A percentile compares a stretch with the other conserved stretches of the same genome.
These are phyloP conservation scores for Trichonephila clavipes DNA, from an alignment of 1,140 invertebrate species.

Conservation along the genomic window DNA sequence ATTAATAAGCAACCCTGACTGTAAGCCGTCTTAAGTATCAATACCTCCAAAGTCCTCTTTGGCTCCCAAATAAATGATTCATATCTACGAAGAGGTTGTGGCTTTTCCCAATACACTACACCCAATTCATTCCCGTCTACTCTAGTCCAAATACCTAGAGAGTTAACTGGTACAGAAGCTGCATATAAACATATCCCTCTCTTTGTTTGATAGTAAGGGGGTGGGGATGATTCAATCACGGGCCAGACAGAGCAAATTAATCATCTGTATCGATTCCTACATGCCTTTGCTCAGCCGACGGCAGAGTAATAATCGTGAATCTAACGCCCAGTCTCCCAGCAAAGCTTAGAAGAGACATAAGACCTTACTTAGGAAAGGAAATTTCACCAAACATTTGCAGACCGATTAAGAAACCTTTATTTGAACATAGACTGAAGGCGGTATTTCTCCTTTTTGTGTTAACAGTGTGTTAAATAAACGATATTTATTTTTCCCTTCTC, in stretches of 20 bases:
- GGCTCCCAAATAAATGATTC: neutral
- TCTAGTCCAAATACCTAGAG: neutral
- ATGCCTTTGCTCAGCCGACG: neutral
- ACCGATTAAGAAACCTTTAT: neutral
- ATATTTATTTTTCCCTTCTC: too few species aligned
- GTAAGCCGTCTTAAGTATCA: neutral
- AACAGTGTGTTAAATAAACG: too few species aligned
- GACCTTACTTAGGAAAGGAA: neutral
- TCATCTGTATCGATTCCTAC: constrained; percentile 33
- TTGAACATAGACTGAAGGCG: neutral
- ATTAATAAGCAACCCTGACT: neutral
- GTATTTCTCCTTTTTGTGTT: too few species aligned
- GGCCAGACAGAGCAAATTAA: constrained; percentile 30
- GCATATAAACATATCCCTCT: neutral
- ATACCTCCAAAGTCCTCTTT: neutral
- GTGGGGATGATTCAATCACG: constrained; percentile 45
- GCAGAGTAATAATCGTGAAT: neutral
- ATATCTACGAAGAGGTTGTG: neutral
- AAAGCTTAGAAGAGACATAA: neutral
- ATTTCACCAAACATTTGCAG: neutral
- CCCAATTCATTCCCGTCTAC: neutral
- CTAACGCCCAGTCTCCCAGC: neutral
- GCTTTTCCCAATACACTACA: neutral
- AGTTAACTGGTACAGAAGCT: neutral
- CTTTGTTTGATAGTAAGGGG: constrained; percentile 17